These are phyloP conservation scores for Misgurnus anguillicaudatus DNA, from an alignment of 2,113 vertebrate genomes.

Conservation along the genomic window DNA sequence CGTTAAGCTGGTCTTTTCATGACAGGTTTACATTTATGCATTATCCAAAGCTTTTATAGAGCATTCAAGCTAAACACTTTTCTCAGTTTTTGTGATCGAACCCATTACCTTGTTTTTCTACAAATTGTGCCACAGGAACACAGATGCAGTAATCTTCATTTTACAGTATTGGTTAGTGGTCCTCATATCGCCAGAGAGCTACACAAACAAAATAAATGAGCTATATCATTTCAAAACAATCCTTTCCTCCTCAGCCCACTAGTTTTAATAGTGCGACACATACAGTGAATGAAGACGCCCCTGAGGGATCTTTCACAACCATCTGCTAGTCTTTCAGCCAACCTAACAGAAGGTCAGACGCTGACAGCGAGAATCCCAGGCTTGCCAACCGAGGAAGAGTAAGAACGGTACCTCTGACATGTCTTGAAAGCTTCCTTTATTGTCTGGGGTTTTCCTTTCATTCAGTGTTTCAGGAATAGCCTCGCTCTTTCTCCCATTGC, in stretches of 20 bases:
- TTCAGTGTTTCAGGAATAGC: conserved; percentile 6
- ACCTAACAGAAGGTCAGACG: conserved; percentile 36
- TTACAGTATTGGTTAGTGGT: not conserved
- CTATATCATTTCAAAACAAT: conserved; percentile 21
- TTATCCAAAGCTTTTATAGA: too few species aligned
- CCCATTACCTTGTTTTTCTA: too few species aligned
- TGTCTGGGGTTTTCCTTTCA: conserved; percentile 23
- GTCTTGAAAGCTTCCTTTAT: conserved; percentile 19
- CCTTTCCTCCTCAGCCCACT: conserved; percentile 13
- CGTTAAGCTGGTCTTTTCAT: too few species aligned
- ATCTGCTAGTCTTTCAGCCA: conserved; percentile 31
- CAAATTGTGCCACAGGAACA: too few species aligned
- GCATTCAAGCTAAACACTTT: too few species aligned
- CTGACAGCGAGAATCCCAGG: not conserved
- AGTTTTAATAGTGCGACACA: conserved; percentile 12
- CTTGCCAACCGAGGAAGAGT: conserved; percentile 3
- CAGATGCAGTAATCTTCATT: too few species aligned
- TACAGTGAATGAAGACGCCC: conserved; percentile 24
- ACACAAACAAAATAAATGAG: conserved; percentile 37
- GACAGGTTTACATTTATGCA: too few species aligned
- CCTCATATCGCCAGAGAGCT: conserved; percentile 13
- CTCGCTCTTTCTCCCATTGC: conserved; percentile 6
- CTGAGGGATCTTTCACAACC: conserved; percentile 34
- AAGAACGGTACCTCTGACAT: conserved; percentile 26
- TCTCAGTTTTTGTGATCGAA: too few species aligned